A percentile compares a stretch with the other conserved stretches of the same genome.
These are phyloP conservation scores for Drosophila elegans DNA, from an alignment of 1,140 invertebrate genomes.

Conservation along the genomic window DNA sequence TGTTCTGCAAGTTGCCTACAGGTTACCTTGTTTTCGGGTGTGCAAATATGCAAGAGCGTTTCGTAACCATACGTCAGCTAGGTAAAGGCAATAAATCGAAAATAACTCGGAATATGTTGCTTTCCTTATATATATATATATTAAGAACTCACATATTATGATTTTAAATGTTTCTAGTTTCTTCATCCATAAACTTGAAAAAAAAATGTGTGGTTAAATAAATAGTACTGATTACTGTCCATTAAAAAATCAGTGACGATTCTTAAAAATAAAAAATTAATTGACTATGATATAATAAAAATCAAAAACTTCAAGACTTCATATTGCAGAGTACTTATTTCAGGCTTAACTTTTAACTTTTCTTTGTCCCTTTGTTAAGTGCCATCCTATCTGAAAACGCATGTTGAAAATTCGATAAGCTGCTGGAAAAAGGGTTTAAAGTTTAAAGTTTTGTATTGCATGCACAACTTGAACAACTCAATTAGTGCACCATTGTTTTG, in stretches of 20 bases:
- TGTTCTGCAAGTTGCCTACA: slow-evolving; percentile 22
- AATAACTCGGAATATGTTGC: too few species aligned
- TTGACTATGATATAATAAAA: neutral
- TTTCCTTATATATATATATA: too few species aligned
- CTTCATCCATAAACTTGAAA: too few species aligned
- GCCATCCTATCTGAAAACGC: slow-evolving; percentile 10
- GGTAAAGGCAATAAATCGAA: too few species aligned
- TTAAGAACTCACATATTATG: too few species aligned
- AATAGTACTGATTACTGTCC: too few species aligned
- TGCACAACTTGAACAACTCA: slow-evolving; percentile 68
- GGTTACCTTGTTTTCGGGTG: neutral
- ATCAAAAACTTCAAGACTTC: neutral
- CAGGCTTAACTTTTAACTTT: slow-evolving; percentile 4
- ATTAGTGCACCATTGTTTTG: slow-evolving; percentile 60
- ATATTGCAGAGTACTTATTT: neutral
- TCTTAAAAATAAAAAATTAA: too few species aligned
- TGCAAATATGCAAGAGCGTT: slow-evolving; percentile 7
- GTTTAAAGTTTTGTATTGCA: slow-evolving; percentile 23
- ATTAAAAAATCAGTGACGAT: too few species aligned
- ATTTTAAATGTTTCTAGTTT: too few species aligned
- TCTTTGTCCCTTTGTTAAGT: neutral
- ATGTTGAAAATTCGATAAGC: slow-evolving; percentile 40
- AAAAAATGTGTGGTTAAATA: too few species aligned
- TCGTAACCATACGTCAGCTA: neutral
- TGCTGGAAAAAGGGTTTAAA: slow-evolving; percentile 8